Evolutionary conservation across 2,113 vertebrate species (phyloP), one percentile per base, ranked within the genome.

Genomic region (Cyprinodon variegatus): DNA sequence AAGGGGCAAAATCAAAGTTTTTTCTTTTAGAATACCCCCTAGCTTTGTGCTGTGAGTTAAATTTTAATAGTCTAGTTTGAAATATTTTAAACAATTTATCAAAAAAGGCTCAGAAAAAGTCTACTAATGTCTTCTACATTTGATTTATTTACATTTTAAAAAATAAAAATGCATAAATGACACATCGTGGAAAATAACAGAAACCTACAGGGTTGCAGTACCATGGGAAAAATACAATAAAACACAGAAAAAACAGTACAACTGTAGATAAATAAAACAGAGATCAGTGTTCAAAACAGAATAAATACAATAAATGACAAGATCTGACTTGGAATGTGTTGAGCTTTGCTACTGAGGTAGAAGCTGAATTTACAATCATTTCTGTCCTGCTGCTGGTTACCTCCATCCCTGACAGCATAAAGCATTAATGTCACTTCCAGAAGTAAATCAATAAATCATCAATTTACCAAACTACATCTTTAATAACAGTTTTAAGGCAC

Each of bases 311-410:
- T 53, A 0, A 15, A 65, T 20, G n/a, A 46, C 70, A 66, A 29
- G 41, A n/a, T 76, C 40, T 76, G 70, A 72, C 65, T 61, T 72
- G 72, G 82, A 86, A 82, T 86, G 82, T 65, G 12, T 83, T 69
- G 38, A 68, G 46, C 72, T 60, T 60, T 11, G 79, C 59, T 78
- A 68, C 1, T 83, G 88, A 92, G 86, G 87, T 91, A 90, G 86
- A 46, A 43, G 39, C 77, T 81, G 38, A 40, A 41, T 65, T 62
- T 64, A 63, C 61, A 72, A 75, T 82, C 65, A 65, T 57, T 11
- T 29, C 2, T 48, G 43, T 63, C 13, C 68, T 11, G 10, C 48
- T 60, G 17, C n/a, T 48, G 43, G 15, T 43, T 3, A 57, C 50
- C 17, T 57, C 2, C 5, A 57, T 20, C 9, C 20, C 20, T 57